Base-by-base conservation (phyloP, 2,888 invertebrate species). In the Orthosia cruda region DNA sequence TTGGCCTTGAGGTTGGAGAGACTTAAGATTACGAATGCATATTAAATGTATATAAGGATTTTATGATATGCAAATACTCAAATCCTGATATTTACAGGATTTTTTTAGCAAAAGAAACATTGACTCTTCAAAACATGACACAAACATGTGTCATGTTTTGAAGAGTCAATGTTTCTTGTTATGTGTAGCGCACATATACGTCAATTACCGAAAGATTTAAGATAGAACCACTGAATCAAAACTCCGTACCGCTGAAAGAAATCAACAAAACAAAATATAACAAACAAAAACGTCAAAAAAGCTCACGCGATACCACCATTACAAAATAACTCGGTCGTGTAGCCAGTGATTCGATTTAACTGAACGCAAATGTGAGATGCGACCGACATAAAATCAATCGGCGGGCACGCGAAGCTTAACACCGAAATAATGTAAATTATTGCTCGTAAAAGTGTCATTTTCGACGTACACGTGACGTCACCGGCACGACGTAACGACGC, bases 371-470 rank as follows among this genome's bases (percentile, higher is more conserved):
- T 94, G 95, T 93, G 94, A 95, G 95, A 95, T 93, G 94, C 93
- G 93, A 92, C 95, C 93, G 95, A 95, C 95, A 93, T 94, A 96
- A 95, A 96, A 96, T 96, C 96, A 96, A 96, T 96, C 96, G 95
- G 93, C 92, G 89, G 91, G 94, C 96, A 96, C 96, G 96, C 96
- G 94, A 96, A 91, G 92, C 94, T 94, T 94, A 94, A 95, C 95
- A 95, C 95, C 95, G 93, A 94, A 95, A 95, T 95, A 95, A 95
- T 95, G 95, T 96, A 96, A 96, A 96, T 96, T 95, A 96, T 96
- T 93, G 93, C 95, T 95, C 95, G 95, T 96, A 96, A 96, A 96
- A 95, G 94, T 96, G 96, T 96, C 96, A 96, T 96, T 96, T 95
- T 95, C 94, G 95, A 95, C 95, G 94, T 95, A 93, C 93, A 92